Percentiles rank a stretch among this genome's conserved stretches.
phyloP scores from a whole-genome alignment of 1,140 invertebrate species.

The Andricus grossulariae region DNA sequence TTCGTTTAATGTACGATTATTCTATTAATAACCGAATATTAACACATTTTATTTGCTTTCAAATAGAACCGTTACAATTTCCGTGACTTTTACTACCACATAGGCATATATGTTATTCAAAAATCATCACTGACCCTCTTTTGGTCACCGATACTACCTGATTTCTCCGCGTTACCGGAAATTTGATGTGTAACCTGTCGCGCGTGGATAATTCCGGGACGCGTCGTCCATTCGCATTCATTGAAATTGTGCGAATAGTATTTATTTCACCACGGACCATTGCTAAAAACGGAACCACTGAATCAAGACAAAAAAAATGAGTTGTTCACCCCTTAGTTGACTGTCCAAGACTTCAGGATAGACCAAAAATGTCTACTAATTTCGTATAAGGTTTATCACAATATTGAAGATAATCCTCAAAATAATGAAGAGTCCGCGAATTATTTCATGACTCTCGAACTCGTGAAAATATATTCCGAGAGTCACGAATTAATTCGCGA shows the following conservation, averaged over 20 bases:
- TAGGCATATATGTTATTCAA: constrained; percentile 10
- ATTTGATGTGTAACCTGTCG: constrained; percentile 30
- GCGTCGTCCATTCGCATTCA: background rate
- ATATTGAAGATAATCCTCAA: no score
- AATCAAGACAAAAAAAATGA: background rate
- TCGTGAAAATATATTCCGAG: no score
- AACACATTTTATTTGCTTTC: constrained; percentile 26
- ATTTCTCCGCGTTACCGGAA: constrained; percentile 24
- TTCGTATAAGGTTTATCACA: no score
- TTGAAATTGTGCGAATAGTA: constrained; percentile 13
- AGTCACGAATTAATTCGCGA: no score
- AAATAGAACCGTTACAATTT: constrained; percentile 21
- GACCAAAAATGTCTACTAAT: no score
- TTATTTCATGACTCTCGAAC: no score
- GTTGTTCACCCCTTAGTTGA: no score
- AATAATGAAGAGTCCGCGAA: no score
- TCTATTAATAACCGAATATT: constrained; percentile 6
- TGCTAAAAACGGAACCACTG: background rate
- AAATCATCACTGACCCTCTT: constrained; percentile 25
- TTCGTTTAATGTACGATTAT: no score
- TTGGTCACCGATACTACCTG: constrained; percentile 28
- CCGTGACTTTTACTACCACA: background rate
- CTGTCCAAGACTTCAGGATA: no score
- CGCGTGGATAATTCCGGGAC: constrained; percentile 9
- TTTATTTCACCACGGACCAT: background rate